Evolutionary conservation across 1,140 invertebrate species (phyloP).

Genomic region (Mya arenaria): DNA sequence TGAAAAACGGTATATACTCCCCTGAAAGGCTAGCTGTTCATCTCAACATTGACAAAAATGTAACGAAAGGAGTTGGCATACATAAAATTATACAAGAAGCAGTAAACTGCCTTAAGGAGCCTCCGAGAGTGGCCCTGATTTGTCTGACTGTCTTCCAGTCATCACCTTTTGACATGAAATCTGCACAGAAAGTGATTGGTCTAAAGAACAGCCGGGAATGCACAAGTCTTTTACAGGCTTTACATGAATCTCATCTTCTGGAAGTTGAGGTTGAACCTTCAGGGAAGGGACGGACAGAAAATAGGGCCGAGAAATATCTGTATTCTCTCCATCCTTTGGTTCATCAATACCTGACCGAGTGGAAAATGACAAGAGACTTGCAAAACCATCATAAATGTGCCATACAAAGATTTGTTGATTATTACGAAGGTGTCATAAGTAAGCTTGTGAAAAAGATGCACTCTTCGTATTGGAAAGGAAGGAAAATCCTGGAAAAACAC

Average conservation of each 20-base stretch:
- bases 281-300: neutral
- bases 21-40: slow-evolving; percentile 28
- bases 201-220: too few relatives aligned
- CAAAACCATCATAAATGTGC: neutral
- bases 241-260: slow-evolving; percentile 16
- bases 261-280: slow-evolving; percentile 5
- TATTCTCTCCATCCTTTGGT: slow-evolving; percentile 44
- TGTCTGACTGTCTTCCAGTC: slow-evolving; percentile 39
- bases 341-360: slow-evolving; percentile 20
- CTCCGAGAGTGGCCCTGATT: neutral
- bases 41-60: slow-evolving; percentile 44
- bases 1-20: slow-evolving; percentile 17
- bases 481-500: neutral
- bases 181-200: too few relatives aligned
- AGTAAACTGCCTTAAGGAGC: neutral
- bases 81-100: slow-evolving; percentile 16
- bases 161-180: slow-evolving; percentile 3
- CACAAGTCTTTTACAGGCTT: neutral
- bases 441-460: slow-evolving; percentile 1
- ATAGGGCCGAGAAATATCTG: neutral
- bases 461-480: slow-evolving; percentile 15
- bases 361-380: slow-evolving; percentile 8
- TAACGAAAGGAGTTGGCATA: neutral
- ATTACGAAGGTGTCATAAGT: slow-evolving; percentile 4
- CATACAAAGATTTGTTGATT: slow-evolving; percentile 11